A percentile compares a stretch with the other conserved stretches of the same genome.
Conservation (phyloP, 2,888 invertebrate species). For the Lepidocyrtinus sp. region DNA sequence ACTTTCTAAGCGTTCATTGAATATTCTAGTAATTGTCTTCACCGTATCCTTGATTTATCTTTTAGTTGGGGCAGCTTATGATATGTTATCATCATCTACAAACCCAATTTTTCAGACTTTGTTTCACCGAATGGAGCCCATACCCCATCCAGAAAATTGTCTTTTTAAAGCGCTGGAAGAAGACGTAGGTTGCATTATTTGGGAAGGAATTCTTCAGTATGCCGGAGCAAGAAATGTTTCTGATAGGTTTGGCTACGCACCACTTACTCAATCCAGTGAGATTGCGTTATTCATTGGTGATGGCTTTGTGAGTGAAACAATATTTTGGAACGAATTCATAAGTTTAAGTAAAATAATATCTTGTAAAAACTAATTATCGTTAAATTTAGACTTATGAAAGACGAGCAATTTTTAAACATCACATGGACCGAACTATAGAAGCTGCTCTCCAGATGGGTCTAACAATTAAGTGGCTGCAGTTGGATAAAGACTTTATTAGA, state of each 20-base stretch:
- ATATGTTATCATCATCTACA: conserved; percentile 26
- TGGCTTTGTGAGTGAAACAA: conserved; percentile 11
- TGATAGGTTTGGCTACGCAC: conserved; percentile 24
- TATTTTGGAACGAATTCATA: neutral
- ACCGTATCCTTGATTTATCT: too few relatives aligned
- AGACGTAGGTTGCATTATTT: conserved; percentile 32
- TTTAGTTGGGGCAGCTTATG: conserved; percentile 45
- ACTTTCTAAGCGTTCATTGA: too few relatives aligned
- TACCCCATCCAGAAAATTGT: conserved; percentile 25
- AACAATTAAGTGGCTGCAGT: conserved; percentile 27
- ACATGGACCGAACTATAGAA: conserved; percentile 37
- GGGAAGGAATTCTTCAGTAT: conserved; percentile 23
- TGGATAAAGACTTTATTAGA: conserved; percentile 26
- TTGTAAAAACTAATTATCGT: too few relatives aligned
- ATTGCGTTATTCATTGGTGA: conserved; percentile 32
- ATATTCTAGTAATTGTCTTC: too few relatives aligned
- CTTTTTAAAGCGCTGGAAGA: conserved; percentile 16
- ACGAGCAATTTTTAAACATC: conserved; percentile 29
- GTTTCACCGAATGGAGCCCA: conserved; percentile 25
- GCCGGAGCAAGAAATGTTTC: conserved; percentile 24
- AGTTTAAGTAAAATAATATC: too few relatives aligned
- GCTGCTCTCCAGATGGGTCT: conserved; percentile 34
- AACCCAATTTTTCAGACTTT: conserved; percentile 28
- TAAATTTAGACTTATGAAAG: conserved; percentile 30
- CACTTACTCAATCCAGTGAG: conserved; percentile 17